Evolutionary conservation across 2,888 invertebrate species (phyloP).

Genomic region (Drosophila demipolita): DNA sequence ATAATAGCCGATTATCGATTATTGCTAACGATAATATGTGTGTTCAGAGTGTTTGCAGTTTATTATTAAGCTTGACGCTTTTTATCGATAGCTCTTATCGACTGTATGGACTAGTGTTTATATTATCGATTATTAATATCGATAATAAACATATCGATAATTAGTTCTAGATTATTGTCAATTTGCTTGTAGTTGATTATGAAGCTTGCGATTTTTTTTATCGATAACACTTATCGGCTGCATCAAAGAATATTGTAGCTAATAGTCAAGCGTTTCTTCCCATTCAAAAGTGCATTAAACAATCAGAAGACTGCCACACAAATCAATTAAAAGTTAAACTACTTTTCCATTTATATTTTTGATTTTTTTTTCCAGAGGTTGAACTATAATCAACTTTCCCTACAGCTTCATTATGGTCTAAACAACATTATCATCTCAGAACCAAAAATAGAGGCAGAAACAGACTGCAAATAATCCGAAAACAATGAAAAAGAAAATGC

Average conservation of each 20-base stretch:
- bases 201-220: accelerated
- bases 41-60: not conserved
- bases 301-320: not conserved
- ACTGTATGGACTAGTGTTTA: not conserved
- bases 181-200: not conserved
- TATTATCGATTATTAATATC: not conserved
- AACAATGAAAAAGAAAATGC: slow-evolving; percentile 70
- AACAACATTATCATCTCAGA: slow-evolving; percentile 43
- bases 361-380: not conserved
- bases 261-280: not conserved
- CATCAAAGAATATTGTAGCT: not conserved
- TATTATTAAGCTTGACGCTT: not conserved
- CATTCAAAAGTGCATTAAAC: not conserved
- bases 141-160: not conserved
- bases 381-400: slow-evolving; percentile 53
- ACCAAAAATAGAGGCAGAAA: slow-evolving; percentile 16
- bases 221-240: not conserved
- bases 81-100: not conserved
- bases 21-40: not conserved
- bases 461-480: slow-evolving; percentile 40
- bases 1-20: not conserved
- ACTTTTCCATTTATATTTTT: not conserved
- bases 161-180: not conserved
- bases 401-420: slow-evolving; percentile 55
- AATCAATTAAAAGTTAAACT: not conserved